A percentile compares a stretch with the other conserved stretches of the same genome.
phyloP scores from a whole-genome alignment of 2,113 vertebrate species.

The Chitala chitala region DNA sequence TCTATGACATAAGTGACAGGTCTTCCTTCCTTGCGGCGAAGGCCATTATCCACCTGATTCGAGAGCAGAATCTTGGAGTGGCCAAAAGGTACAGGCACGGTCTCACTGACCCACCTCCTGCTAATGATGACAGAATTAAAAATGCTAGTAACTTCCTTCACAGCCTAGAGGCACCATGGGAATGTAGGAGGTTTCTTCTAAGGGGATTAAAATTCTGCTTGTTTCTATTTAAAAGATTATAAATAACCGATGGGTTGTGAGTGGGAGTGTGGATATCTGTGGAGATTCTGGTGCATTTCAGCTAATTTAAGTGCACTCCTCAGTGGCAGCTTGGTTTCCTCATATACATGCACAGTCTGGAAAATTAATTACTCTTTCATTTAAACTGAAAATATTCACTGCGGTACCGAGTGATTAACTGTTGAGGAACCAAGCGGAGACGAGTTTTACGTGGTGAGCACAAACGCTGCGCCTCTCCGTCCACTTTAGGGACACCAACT shows the following conservation, averaged over 20 bases:
- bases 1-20: constrained; percentile 81
- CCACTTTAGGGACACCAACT: constrained; percentile 56
- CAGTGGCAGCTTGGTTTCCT: not conserved
- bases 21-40: constrained; percentile 77
- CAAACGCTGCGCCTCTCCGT: not conserved
- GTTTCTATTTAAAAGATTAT: constrained; percentile 21
- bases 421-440: too few relatives aligned
- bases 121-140: not conserved
- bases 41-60: constrained; percentile 69
- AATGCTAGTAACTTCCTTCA: constrained; percentile 13
- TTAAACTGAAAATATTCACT: not conserved
- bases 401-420: too few relatives aligned
- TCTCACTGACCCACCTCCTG: not conserved
- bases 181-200: not conserved
- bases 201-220: constrained; percentile 1
- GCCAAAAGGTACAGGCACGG: constrained; percentile 65
- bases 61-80: constrained; percentile 58
- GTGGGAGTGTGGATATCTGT: constrained; percentile 16
- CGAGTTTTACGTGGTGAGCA: too few relatives aligned
- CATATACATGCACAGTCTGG: not conserved
- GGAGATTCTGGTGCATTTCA: not conserved
- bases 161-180: not conserved
- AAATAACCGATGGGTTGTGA: constrained; percentile 9
- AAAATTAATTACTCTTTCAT: not conserved
- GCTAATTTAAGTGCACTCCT: not conserved